Evolutionary conservation across 2,113 vertebrate species (phyloP), one percentile per base, ranked within the genome.

Genomic region (Ciconia boyciana): DNA sequence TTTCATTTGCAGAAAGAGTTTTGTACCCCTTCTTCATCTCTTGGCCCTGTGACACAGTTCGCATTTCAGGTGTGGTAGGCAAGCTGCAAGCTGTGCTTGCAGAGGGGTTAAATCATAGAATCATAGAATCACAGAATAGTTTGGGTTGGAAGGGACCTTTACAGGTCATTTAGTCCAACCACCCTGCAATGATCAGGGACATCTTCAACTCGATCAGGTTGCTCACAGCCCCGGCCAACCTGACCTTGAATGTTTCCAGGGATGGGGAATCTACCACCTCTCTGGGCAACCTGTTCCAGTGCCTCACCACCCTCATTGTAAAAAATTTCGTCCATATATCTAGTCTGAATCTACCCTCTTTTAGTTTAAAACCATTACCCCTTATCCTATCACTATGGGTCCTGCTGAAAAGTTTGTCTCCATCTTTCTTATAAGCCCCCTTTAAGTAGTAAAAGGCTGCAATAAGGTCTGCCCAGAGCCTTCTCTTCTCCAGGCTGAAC

Each of bases 401-500:
- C 18, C 21, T 62, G 5, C 7, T 69, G 28, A 69, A 61, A 36
- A 6, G 4, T 11, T 11, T n/a, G 5, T 36, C 5, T 7, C 8
- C 17, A 16, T 22, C 25, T 61, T 68, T 43, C 25, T 16, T 26
- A 11, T 3, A 48, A 3, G 13, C 2, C 9, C 3, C 22, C 6
- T 88, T 65, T 8, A 85, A 6, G 16, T 4, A 5, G 5, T 49
- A 39, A 5, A 24, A 31, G n/a, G 10, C 34, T 1, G 0, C 15
- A 2, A 8, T 9, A 3, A 54, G 43, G 1, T 74, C 4, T 57
- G 6, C 29, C 20, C 0, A 0, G 10, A 52, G 2, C 34, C n/a
- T 64, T 60, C 9, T 71, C 36, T 32, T 71, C 44, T 31, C 24
- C 28, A 71, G 44, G 39, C 34, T 54, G 52, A 49, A 1, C 16